phyloP scores from a whole-genome alignment of 2,797 vertebrate species.

The Cynopterus sphinx region DNA sequence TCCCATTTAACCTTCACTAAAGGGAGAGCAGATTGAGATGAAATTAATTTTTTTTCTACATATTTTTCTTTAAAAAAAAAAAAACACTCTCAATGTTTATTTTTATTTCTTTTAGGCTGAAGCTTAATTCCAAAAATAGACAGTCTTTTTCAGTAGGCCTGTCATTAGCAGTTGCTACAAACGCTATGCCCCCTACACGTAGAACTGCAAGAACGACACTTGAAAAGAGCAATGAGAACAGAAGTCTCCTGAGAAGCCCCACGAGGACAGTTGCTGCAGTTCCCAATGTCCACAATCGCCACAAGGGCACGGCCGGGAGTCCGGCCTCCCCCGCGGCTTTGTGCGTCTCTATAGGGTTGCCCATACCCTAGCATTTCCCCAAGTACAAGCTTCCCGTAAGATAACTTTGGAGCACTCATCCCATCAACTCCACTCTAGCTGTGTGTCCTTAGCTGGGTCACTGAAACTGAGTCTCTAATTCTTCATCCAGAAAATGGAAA shows the following conservation, averaged over 20 bases:
- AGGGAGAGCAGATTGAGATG: not conserved
- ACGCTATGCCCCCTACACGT: slow-evolving; percentile 36
- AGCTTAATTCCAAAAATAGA: slow-evolving; percentile 78
- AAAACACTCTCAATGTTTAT: slow-evolving; percentile 54
- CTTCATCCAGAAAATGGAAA: not conserved
- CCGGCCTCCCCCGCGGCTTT: not conserved
- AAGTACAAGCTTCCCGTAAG: too few species aligned
- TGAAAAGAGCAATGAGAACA: slow-evolving; percentile 72
- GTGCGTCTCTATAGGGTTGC: accelerated
- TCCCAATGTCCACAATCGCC: not conserved
- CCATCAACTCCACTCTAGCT: not conserved
- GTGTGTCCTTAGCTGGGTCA: not conserved
- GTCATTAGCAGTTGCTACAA: slow-evolving; percentile 78
- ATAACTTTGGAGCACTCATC: not conserved
- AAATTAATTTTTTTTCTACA: slow-evolving; percentile 44
- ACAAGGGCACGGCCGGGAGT: not conserved
- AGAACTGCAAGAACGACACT: not conserved
- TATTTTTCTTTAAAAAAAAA: slow-evolving; percentile 34
- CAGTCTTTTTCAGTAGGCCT: slow-evolving; percentile 74
- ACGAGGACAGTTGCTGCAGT: not conserved
- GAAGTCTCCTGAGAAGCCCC: not conserved
- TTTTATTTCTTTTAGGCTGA: slow-evolving; percentile 75
- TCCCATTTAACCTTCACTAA: not conserved
- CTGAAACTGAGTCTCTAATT: not conserved
- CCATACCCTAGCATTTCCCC: not conserved